phyloP scores from a whole-genome alignment of 2,113 vertebrate genomes.

The Festucalex cinctus region DNA sequence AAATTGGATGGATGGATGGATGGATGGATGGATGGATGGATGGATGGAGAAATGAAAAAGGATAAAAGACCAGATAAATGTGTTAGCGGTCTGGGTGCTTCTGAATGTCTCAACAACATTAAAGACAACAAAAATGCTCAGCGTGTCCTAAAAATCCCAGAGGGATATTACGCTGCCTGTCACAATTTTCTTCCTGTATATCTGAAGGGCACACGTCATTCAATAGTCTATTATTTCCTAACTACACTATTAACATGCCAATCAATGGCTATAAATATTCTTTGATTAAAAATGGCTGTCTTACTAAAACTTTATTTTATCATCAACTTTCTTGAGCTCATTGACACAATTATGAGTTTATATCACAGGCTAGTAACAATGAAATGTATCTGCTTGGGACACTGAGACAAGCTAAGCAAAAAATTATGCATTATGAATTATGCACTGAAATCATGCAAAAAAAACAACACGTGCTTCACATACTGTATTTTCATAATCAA shows the following conservation, averaged over 20 bases:
- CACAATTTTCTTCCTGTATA: constrained; percentile 1
- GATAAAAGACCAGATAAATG: not conserved
- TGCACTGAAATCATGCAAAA: not conserved
- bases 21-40: too few species aligned
- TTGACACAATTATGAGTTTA: not conserved
- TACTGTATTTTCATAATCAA: not conserved
- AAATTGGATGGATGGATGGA: too few species aligned
- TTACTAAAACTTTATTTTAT: too few species aligned
- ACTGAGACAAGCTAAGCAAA: not conserved
- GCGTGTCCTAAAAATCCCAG: constrained; percentile 2
- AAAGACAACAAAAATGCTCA: constrained; percentile 27
- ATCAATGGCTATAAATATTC: not conserved
- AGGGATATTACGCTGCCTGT: not conserved
- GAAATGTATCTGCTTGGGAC: not conserved
- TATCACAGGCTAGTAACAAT: not conserved
- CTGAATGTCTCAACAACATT: not conserved
- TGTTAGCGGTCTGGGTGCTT: constrained; percentile 14
- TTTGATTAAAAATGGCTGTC: too few species aligned
- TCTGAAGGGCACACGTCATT: not conserved
- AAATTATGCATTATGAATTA: not conserved
- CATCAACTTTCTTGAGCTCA: not conserved
- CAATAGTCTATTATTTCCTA: not conserved
- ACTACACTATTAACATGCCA: not conserved
- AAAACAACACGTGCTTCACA: not conserved
- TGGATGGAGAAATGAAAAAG: not conserved